These are phyloP conservation scores for Nineta flava DNA, from an alignment of 2,888 invertebrate species.

Conservation along the genomic window DNA sequence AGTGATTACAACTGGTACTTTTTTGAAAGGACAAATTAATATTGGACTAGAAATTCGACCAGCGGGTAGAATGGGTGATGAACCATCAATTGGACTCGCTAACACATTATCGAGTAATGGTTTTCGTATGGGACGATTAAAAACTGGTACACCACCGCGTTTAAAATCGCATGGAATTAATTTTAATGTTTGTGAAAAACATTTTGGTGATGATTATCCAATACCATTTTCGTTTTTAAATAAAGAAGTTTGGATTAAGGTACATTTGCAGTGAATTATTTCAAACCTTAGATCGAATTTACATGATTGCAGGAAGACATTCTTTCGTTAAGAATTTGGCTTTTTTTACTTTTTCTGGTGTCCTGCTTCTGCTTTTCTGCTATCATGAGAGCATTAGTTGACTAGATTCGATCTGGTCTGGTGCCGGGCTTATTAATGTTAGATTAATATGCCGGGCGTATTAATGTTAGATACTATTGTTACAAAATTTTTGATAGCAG, in stretches of 20 bases:
- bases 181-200: constrained; percentile 36
- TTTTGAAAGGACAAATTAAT: constrained; percentile 70
- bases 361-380: no score
- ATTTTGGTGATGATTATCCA: constrained; percentile 49
- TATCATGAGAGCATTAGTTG: no score
- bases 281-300: background rate
- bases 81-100: constrained; percentile 58
- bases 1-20: constrained; percentile 78
- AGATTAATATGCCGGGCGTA: no score
- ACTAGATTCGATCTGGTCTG: no score
- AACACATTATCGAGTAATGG: constrained; percentile 51
- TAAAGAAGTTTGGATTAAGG: constrained; percentile 56
- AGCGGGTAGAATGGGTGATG: constrained; percentile 71
- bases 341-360: no score
- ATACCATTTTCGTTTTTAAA: constrained; percentile 70
- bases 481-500: no score
- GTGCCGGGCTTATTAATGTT: no score
- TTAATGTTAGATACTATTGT: no score
- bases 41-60: constrained; percentile 57
- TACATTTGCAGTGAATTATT: constrained; percentile 19
- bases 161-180: constrained; percentile 51
- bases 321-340: no score
- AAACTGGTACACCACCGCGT: constrained; percentile 80
- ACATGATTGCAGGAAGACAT: no score
- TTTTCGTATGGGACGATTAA: constrained; percentile 61